phyloP scores from a whole-genome alignment of 2,888 invertebrate genomes.

The Dendrolimus houi region DNA sequence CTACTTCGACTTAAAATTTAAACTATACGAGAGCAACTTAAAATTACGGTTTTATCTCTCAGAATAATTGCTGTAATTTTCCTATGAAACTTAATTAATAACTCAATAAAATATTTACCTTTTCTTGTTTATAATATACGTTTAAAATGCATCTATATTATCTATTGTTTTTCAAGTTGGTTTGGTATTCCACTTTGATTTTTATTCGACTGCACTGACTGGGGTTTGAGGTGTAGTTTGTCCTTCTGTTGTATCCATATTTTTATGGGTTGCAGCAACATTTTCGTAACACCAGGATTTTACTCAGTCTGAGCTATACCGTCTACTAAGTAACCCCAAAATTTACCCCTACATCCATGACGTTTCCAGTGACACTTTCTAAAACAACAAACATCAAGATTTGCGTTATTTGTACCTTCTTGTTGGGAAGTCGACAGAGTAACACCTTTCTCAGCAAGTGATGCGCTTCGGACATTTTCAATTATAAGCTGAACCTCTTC shows the following conservation, averaged over 20 bases:
- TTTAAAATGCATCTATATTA: background rate
- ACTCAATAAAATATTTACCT: background rate
- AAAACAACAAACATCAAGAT: conserved; percentile 3
- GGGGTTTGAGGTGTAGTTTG: conserved; percentile 11
- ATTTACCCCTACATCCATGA: background rate
- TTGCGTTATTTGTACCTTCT: conserved; percentile 5
- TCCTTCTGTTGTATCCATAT: conserved; percentile 21
- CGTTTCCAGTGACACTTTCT: background rate
- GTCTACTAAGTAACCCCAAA: conserved; percentile 5
- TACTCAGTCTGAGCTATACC: conserved; percentile 13
- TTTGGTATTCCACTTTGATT: background rate
- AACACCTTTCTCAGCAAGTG: conserved; percentile 8
- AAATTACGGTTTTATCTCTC: too few species aligned
- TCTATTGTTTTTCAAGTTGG: background rate
- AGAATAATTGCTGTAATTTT: too few species aligned
- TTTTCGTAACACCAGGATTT: background rate
- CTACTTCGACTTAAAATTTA: too few species aligned
- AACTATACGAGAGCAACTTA: too few species aligned
- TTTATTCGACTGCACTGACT: background rate
- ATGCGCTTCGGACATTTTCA: conserved; percentile 11
- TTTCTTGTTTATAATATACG: background rate
- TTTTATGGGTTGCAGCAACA: conserved; percentile 13
- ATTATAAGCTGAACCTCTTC: conserved; percentile 6
- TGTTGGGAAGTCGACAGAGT: conserved; percentile 3
- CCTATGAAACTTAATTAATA: background rate